Evolutionary conservation across 1,140 invertebrate species (phyloP).

Genomic region (Nasonia giraulti): DNA sequence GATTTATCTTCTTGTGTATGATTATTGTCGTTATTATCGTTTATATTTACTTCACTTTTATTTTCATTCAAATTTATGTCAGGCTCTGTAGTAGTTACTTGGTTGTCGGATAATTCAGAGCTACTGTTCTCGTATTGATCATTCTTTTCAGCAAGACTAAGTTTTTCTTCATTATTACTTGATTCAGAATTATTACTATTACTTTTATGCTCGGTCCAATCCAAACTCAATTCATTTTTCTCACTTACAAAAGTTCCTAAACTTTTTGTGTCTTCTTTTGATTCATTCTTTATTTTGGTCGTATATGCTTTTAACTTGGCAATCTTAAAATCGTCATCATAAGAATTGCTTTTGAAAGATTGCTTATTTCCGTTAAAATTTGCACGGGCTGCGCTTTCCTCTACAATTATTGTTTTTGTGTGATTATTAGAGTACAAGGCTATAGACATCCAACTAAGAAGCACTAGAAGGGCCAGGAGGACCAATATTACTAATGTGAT

Average conservation of each 20-base stretch:
- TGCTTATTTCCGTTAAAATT: background rate
- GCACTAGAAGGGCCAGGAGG: background rate
- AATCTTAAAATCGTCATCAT: background rate
- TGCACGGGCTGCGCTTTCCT: background rate
- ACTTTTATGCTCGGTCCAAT: background rate
- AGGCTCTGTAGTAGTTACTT: too few species aligned
- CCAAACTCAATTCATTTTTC: too few species aligned
- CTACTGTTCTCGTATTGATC: too few species aligned
- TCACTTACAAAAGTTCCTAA: background rate
- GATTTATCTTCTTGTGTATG: too few species aligned
- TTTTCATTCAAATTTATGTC: too few species aligned
- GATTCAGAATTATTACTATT: background rate
- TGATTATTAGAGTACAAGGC: background rate
- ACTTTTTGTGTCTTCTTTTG: background rate
- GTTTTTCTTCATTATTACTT: background rate
- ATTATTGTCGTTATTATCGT: too few species aligned
- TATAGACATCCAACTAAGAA: background rate
- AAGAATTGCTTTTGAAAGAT: background rate
- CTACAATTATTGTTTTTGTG: background rate
- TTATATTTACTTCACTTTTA: too few species aligned
- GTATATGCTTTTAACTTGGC: background rate
- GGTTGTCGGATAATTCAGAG: too few species aligned
- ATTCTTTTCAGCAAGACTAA: too few species aligned
- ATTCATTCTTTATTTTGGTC: background rate
- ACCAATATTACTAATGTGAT: background rate